A percentile compares a stretch with the other conserved stretches of the same genome.
phyloP scores from a whole-genome alignment of 2,113 vertebrate genomes.

The Ornithorhynchus anatinus region DNA sequence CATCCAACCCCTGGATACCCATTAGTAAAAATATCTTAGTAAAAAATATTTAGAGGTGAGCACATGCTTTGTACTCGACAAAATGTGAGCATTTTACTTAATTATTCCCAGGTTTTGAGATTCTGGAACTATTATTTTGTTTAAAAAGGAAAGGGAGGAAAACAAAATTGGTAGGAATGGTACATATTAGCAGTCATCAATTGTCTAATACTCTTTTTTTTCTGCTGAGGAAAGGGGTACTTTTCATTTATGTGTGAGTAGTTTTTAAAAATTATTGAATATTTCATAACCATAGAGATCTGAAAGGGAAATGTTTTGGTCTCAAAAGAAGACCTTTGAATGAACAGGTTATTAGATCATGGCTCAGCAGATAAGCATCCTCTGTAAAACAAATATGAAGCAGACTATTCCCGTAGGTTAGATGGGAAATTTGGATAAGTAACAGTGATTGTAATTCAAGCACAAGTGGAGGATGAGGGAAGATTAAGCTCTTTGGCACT shows the following conservation, averaged over 20 bases:
- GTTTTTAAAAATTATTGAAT: neutral
- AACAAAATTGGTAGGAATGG: no score
- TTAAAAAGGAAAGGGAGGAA: no score
- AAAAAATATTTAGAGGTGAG: neutral
- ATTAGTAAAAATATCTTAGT: neutral
- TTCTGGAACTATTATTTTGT: no score
- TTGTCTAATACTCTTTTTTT: neutral
- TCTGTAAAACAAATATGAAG: conserved; percentile 34
- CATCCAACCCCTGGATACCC: neutral
- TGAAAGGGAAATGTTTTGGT: neutral
- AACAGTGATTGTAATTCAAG: neutral
- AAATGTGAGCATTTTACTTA: neutral
- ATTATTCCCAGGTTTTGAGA: neutral
- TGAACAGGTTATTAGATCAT: neutral
- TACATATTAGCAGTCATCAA: no score
- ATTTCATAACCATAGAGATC: neutral
- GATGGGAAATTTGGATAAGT: neutral
- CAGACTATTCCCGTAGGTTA: neutral
- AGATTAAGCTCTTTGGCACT: neutral
- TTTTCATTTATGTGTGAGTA: no score
- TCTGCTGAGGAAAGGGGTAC: neutral
- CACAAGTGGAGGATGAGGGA: neutral
- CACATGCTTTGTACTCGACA: neutral
- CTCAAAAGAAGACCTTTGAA: neutral
- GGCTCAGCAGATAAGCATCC: neutral